phyloP scores from a whole-genome alignment of 1,140 invertebrate species.

The Drosophila ercepeae region DNA sequence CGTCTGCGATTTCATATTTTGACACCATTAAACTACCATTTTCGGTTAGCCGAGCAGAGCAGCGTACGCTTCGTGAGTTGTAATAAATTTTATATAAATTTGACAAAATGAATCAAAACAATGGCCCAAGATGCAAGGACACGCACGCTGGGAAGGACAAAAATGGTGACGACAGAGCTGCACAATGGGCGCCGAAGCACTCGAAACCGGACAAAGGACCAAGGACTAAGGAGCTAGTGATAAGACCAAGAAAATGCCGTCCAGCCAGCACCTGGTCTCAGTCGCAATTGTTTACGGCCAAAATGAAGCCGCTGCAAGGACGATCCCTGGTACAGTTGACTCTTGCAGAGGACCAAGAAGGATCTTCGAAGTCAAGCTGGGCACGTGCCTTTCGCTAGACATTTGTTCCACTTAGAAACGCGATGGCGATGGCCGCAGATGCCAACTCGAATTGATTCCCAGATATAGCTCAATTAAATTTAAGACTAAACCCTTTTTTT shows the following conservation, averaged over 20 bases:
- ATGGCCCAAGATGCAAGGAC: constrained; percentile 61
- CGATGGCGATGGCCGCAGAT: constrained; percentile 22
- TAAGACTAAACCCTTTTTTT: constrained; percentile 31
- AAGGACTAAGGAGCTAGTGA: constrained; percentile 33
- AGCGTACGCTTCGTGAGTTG: constrained; percentile 44
- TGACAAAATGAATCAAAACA: constrained; percentile 78
- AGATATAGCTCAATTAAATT: constrained; percentile 47
- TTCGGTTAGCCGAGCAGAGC: constrained; percentile 25
- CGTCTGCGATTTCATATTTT: constrained; percentile 47
- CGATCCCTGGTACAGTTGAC: constrained; percentile 29
- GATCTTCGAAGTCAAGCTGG: constrained; percentile 35
- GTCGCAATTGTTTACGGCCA: constrained; percentile 26
- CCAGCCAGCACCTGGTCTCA: constrained; percentile 48
- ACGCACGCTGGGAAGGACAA: constrained; percentile 49
- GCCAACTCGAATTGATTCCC: constrained; percentile 33
- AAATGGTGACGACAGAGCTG: constrained; percentile 33
- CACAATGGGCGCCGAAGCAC: constrained; percentile 53
- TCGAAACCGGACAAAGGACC: constrained; percentile 42
- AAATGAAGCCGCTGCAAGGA: constrained; percentile 32
- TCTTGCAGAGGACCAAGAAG: constrained; percentile 5
- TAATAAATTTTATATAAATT: constrained; percentile 80
- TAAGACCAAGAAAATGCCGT: constrained; percentile 69
- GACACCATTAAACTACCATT: constrained; percentile 71
- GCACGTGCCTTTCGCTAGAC: constrained; percentile 38
- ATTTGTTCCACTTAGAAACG: constrained; percentile 40